Evolutionary conservation across 1,140 invertebrate species (phyloP).

Genomic region (Reticulitermes speratus): DNA sequence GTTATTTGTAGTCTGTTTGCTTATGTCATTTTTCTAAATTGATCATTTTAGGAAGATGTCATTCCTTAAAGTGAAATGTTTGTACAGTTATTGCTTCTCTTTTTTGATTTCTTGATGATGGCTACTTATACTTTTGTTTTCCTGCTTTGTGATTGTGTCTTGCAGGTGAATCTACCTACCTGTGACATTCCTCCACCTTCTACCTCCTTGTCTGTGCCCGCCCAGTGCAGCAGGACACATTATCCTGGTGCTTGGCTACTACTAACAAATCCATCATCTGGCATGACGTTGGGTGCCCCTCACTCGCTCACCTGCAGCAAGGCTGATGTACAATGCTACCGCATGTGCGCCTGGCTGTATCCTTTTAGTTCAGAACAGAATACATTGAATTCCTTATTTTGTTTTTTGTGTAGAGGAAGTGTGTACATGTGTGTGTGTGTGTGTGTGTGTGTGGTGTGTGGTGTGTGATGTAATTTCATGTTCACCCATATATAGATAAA

Average conservation of each 20-base stretch:
- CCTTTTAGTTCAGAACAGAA: neutral
- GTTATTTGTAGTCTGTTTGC: too few relatives aligned
- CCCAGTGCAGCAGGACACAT: neutral
- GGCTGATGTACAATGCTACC: slow-evolving; percentile 13
- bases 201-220: neutral
- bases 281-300: slow-evolving; percentile 12
- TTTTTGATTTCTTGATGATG: neutral
- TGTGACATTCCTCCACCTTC: slow-evolving; percentile 3
- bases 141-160: slow-evolving; percentile 17
- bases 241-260: slow-evolving; percentile 12
- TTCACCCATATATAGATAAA: neutral
- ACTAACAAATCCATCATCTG: slow-evolving; percentile 10
- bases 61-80: too few relatives aligned
- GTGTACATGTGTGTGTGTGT: neutral
- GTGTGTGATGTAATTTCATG: neutral
- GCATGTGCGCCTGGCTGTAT: slow-evolving; percentile 16
- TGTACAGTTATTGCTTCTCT: neutral
- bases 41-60: too few relatives aligned
- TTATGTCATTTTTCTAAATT: too few relatives aligned
- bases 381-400: neutral
- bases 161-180: slow-evolving; percentile 13
- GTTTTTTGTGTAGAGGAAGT: neutral
- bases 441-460: too few relatives aligned
- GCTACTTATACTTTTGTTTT: slow-evolving; percentile 2
- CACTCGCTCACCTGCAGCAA: neutral